A percentile compares a stretch with the other conserved stretches of the same genome.
These are phyloP conservation scores for Ommatoiulus sabulosus DNA, from an alignment of 2,888 invertebrate species.

Conservation along the genomic window DNA sequence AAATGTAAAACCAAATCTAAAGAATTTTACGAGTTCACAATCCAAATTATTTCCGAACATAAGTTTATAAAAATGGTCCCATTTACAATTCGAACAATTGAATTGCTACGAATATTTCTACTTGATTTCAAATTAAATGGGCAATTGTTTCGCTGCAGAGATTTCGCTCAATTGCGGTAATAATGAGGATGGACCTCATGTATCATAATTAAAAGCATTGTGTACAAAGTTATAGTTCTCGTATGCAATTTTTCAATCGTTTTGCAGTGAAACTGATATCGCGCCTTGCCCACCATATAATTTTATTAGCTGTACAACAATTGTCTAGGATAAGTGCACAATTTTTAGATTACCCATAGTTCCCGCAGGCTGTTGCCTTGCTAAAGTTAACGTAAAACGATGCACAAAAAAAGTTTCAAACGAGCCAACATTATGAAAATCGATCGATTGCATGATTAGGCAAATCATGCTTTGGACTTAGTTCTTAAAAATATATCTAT, in stretches of 20 bases:
- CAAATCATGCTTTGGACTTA: background rate
- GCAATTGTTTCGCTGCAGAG: background rate
- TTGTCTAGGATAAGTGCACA: background rate
- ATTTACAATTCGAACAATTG: slow-evolving; percentile 7
- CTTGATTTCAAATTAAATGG: background rate
- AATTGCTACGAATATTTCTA: background rate
- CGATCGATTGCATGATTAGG: background rate
- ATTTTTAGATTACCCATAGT: background rate
- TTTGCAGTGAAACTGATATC: background rate
- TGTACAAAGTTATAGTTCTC: background rate
- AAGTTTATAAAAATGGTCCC: background rate
- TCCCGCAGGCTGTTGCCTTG: background rate
- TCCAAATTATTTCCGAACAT: background rate
- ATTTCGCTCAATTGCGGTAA: background rate
- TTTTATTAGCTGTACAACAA: background rate
- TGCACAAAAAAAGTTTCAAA: background rate
- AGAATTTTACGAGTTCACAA: background rate
- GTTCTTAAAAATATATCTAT: too few relatives aligned
- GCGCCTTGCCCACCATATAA: background rate
- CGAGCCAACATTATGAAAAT: background rate
- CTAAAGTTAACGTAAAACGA: background rate
- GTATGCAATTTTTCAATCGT: background rate
- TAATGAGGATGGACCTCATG: background rate
- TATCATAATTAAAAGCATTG: background rate
- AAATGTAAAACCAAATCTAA: background rate